Evolutionary conservation across 2,797 vertebrate genomes (phyloP).

Genomic region (Anas bahamensis): DNA sequence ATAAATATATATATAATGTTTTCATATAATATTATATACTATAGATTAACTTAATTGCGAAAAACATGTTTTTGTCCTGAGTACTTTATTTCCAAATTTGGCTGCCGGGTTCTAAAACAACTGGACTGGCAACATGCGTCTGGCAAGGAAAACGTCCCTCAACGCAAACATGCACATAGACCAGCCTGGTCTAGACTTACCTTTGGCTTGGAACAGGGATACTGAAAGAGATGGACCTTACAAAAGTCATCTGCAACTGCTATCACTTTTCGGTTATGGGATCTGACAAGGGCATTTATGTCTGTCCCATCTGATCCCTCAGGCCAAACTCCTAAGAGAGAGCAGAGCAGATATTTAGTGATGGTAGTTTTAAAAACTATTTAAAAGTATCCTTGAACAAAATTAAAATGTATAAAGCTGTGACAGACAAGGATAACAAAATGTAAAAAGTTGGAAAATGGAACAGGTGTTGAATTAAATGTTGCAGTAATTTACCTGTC

Average conservation of each 20-base stretch:
- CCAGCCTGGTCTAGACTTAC: conserved; percentile 71
- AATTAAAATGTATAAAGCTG: neutral
- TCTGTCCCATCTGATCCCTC: conserved; percentile 98
- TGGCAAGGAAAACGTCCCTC: neutral
- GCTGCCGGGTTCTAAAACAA: neutral
- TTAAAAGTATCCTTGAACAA: neutral
- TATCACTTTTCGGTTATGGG: conserved; percentile 93
- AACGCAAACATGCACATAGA: neutral
- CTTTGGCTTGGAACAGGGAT: conserved; percentile 95
- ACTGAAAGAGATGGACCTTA: conserved; percentile 97
- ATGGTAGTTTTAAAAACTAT: neutral
- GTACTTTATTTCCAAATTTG: neutral
- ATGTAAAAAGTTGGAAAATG: neutral
- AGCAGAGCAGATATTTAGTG: neutral
- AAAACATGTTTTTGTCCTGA: neutral
- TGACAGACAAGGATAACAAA: neutral
- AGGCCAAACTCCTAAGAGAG: conserved; percentile 92
- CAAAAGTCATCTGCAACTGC: conserved; percentile 98
- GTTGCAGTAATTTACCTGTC: neutral
- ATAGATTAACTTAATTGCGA: neutral
- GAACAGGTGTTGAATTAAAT: neutral
- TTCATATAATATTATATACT: neutral
- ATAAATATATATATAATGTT: neutral
- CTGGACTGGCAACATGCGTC: neutral
- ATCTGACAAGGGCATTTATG: conserved; percentile 95